Percentiles rank a stretch among this genome's conserved stretches.
These are phyloP conservation scores for Podargus strigoides DNA, from an alignment of 2,797 vertebrate species.

Conservation along the genomic window DNA sequence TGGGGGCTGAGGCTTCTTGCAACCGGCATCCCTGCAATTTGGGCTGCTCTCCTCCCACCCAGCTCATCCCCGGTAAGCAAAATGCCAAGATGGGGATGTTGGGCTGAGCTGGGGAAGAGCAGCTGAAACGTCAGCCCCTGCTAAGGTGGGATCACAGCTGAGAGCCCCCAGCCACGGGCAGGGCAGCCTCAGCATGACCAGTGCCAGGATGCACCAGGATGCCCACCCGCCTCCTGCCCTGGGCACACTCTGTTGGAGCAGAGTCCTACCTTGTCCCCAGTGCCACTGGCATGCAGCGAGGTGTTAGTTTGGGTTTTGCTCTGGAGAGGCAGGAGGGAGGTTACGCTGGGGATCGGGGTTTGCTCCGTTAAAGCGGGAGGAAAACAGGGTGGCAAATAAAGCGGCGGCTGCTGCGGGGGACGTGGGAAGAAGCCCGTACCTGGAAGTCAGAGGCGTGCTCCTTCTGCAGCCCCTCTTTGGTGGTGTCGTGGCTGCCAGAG, in stretches of 20 bases:
- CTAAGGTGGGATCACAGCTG: background rate
- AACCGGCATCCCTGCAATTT: background rate
- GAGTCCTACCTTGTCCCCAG: slow-evolving; percentile 68
- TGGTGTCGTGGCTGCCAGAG: slow-evolving; percentile 59
- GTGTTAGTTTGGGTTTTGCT: slow-evolving; percentile 58
- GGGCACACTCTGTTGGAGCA: slow-evolving; percentile 75
- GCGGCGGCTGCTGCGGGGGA: slow-evolving; percentile 29
- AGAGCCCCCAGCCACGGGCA: background rate
- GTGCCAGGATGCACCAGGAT: background rate
- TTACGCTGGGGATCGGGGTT: background rate
- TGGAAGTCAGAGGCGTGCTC: slow-evolving; percentile 78
- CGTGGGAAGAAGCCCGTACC: slow-evolving; percentile 72
- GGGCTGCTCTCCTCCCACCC: background rate
- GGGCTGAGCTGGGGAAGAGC: background rate
- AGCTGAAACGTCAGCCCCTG: background rate
- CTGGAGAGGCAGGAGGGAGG: slow-evolving; percentile 40
- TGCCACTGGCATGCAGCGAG: slow-evolving; percentile 71
- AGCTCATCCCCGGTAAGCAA: background rate
- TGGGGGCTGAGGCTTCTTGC: background rate
- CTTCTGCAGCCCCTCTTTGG: slow-evolving; percentile 76
- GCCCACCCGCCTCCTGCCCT: background rate
- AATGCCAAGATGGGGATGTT: background rate
- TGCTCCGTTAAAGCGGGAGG: slow-evolving; percentile 53
- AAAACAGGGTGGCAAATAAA: slow-evolving; percentile 67
- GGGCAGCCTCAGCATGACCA: background rate